phyloP scores from a whole-genome alignment of 2,888 invertebrate genomes.

The Drosophila prolongata region DNA sequence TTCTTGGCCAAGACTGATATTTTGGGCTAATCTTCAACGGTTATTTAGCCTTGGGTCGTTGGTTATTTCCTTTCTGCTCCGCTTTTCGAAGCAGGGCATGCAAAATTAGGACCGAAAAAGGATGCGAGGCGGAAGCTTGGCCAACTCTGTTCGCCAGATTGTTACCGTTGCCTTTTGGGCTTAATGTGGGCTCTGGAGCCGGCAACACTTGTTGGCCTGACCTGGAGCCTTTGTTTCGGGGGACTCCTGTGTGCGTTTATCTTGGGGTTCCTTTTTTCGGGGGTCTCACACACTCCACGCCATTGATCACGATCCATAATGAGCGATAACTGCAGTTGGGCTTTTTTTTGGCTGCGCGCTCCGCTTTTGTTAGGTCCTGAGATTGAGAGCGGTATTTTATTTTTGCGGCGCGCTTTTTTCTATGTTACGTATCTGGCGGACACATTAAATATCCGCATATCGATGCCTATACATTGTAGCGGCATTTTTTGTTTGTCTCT shows the following conservation, averaged over 20 bases:
- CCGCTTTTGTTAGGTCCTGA: slow-evolving; percentile 76
- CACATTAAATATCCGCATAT: slow-evolving; percentile 66
- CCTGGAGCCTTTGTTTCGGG: slow-evolving; percentile 52
- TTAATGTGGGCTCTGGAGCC: slow-evolving; percentile 22
- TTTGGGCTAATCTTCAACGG: slow-evolving; percentile 52
- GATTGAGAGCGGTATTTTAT: slow-evolving; percentile 70
- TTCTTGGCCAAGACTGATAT: slow-evolving; percentile 26
- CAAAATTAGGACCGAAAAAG: slow-evolving; percentile 61
- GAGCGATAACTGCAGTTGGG: slow-evolving; percentile 74
- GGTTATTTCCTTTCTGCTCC: slow-evolving; percentile 16
- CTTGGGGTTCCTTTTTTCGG: slow-evolving; percentile 36
- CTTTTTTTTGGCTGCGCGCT: slow-evolving; percentile 24
- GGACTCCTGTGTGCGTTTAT: slow-evolving; percentile 50
- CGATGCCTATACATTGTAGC: slow-evolving; percentile 54
- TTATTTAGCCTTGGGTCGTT: slow-evolving; percentile 41
- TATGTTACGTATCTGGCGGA: slow-evolving; percentile 65
- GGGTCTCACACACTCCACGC: slow-evolving; percentile 41
- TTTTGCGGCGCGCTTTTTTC: slow-evolving; percentile 12
- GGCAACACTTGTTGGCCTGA: slow-evolving; percentile 68
- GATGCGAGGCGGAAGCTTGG: slow-evolving; percentile 72
- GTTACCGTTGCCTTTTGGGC: slow-evolving; percentile 46
- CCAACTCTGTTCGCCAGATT: slow-evolving; percentile 39
- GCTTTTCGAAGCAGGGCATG: slow-evolving; percentile 36
- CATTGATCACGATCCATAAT: slow-evolving; percentile 79
- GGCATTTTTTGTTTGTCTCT: slow-evolving; percentile 67